Conservation (phyloP, 2,113 vertebrate species). For the Antigone vipio region DNA sequence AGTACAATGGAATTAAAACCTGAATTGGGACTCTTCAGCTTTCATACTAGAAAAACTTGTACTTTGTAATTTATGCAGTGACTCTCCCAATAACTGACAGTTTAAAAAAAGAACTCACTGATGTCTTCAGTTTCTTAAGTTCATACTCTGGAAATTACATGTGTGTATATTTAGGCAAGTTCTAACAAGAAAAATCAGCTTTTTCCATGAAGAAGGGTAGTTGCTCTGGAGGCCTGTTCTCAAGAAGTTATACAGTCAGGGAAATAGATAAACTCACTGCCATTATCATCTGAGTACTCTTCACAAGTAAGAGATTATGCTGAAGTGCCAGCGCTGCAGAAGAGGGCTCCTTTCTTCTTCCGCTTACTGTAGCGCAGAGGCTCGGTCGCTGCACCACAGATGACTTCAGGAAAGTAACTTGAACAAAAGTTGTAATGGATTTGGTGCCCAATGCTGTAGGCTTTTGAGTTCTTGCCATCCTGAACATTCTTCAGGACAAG, state of each 20-base stretch:
- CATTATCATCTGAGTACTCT: not conserved
- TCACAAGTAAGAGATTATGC: not conserved
- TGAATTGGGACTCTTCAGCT: not conserved
- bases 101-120: not conserved
- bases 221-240: not conserved
- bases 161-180: not conserved
- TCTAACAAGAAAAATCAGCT: not conserved
- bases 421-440: not conserved
- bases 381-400: fast-evolving
- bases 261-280: not conserved
- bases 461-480: not conserved
- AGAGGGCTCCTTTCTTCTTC: not conserved
- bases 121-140: not conserved
- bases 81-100: not conserved
- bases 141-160: not conserved
- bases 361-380: not conserved
- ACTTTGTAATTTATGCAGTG: not conserved
- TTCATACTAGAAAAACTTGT: not conserved
- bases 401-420: not conserved
- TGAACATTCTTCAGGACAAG: not conserved
- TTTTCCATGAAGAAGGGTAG: not conserved
- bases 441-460: not conserved
- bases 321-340: not conserved
- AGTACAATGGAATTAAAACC: not conserved
- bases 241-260: not conserved